Percentiles rank a stretch among this genome's conserved stretches.
Evolutionary conservation across 2,113 vertebrate species (phyloP).

Genomic region (Toxostoma redivivum): DNA sequence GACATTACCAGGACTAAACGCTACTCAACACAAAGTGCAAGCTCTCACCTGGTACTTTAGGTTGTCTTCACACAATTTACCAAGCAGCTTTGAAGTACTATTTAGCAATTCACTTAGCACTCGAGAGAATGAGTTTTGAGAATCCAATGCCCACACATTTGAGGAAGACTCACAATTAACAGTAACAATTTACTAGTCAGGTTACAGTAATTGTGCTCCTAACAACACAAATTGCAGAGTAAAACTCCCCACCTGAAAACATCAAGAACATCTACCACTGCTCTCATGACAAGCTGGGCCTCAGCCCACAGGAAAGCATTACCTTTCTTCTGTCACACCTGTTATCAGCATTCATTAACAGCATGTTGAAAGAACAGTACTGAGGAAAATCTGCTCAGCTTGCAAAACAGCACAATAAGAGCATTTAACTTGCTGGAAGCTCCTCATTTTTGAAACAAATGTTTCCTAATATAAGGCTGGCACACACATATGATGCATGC

Average conservation of each 20-base stretch:
- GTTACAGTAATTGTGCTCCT: not conserved
- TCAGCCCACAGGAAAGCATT: not conserved
- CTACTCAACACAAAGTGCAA: not conserved
- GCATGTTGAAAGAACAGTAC: not conserved
- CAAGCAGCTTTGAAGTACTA: not conserved
- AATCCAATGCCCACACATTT: not conserved
- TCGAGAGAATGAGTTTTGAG: not conserved
- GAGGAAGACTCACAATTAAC: not conserved
- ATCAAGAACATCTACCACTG: not conserved
- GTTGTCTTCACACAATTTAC: not conserved
- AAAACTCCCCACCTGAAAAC: not conserved
- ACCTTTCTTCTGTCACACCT: not conserved
- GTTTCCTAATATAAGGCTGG: not conserved
- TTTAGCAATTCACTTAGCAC: not conserved
- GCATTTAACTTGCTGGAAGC: not conserved
- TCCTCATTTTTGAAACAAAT: not conserved
- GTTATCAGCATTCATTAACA: not conserved
- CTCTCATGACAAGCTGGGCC: not conserved
- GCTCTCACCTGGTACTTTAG: not conserved
- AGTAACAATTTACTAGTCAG: not conserved
- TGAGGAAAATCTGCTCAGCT: not conserved
- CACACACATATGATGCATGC: not conserved
- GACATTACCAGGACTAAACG: not conserved
- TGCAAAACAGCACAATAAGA: not conserved
- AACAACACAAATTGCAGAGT: not conserved